Conservation (phyloP, 53 echinoderm and acorn worm species). For the Holothuria scabra region DNA sequence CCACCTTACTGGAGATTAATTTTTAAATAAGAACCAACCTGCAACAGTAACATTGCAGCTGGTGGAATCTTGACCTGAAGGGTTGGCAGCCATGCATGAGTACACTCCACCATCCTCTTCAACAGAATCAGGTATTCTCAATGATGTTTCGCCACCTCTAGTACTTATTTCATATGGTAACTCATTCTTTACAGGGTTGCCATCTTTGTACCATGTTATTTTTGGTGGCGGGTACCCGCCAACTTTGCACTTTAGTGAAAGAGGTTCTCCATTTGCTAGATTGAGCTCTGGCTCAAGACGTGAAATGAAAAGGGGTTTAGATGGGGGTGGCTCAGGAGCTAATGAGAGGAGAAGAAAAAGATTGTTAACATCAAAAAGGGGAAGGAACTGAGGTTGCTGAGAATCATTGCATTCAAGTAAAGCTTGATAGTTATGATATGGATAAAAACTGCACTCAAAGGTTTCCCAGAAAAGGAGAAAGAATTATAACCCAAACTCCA, state of each 20-base stretch:
- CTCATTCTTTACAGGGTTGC: slow-evolving; percentile 63
- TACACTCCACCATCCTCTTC: slow-evolving; percentile 79
- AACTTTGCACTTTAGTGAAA: slow-evolving; percentile 71
- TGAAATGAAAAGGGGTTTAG: slow-evolving; percentile 21
- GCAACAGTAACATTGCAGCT: slow-evolving; percentile 69
- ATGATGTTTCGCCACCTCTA: slow-evolving; percentile 14
- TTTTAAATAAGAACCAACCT: slow-evolving; percentile 42
- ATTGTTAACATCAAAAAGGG: too few relatives aligned
- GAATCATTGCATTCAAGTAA: too few relatives aligned
- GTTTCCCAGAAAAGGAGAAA: too few relatives aligned
- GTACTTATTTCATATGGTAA: slow-evolving; percentile 43
- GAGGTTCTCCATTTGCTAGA: slow-evolving; percentile 61
- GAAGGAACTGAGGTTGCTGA: too few relatives aligned
- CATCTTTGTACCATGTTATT: slow-evolving; percentile 83
- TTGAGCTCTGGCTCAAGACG: slow-evolving; percentile 48
- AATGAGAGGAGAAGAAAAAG: neutral
- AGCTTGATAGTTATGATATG: too few relatives aligned
- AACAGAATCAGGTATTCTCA: neutral
- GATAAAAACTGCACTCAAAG: too few relatives aligned
- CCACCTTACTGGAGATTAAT: too few relatives aligned
- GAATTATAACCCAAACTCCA: too few relatives aligned
- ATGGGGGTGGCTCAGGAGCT: slow-evolving; percentile 45
- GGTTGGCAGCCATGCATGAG: slow-evolving; percentile 72
- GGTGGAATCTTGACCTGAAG: slow-evolving; percentile 71
- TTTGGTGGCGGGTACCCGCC: slow-evolving; percentile 75